Evolutionary conservation across 2,797 vertebrate species (phyloP), one percentile per base, ranked within the genome.

Genomic region (Buphagus erythrorhynchus): DNA sequence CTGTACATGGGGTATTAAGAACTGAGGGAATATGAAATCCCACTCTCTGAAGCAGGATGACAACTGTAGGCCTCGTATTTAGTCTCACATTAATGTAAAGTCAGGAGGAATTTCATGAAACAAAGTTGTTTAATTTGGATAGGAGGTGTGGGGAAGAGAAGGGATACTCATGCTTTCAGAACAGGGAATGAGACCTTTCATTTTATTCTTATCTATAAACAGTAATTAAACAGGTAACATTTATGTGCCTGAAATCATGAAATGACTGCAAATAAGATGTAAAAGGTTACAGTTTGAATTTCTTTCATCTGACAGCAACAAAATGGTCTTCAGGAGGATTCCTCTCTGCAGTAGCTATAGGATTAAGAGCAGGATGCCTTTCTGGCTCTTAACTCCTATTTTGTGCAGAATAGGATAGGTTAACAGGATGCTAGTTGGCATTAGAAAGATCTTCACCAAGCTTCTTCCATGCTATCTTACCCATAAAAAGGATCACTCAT

Each of bases 151-250:
- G 24, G n/a, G 40, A 78, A 73, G 36, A 77, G 49, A 91, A 77
- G 33, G 69, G 33, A 28, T 65, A 90, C 85, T 42, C 14, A 0
- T 66, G 26, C 43, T 80, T 83, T 84, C 73, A 61, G 59, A 90
- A 91, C n/a, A 63, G 31, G 49, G 61, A 93, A 35, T 29, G 66
- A 96, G 89, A 96, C 66, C 91, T 96, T 96, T 94, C 28, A 9
- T 94, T 96, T 95, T 91, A 93, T 95, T 95, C 62, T 88, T 84
- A 43, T 49, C 96, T 90, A 94, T 95, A 93, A 95, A 86, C 48
- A 90, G 55, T 80, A 89, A 95, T 96, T 81, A 94, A 63, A 42
- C 72, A 90, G n/a, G 76, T 26, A 93, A 69, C 17, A 36, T 95
- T 95, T 95, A 95, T 38, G 48, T 38, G 90, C 38, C 54, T 77